Evolutionary conservation across 2,888 invertebrate species (phyloP).

Genomic region (Sinodicranocentrus sp.): DNA sequence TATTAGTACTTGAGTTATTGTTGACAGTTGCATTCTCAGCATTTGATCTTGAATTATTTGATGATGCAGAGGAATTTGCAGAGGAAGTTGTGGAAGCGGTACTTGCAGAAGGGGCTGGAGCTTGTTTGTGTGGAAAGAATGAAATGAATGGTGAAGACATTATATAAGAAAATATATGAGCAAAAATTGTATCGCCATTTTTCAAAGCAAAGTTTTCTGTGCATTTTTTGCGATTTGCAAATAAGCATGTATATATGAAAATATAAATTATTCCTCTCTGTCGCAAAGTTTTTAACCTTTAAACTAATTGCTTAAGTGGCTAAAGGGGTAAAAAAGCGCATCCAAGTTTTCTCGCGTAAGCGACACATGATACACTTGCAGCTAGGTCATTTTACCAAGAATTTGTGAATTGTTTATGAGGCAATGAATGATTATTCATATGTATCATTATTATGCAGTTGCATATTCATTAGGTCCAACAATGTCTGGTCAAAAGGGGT

Average conservation of each 20-base stretch:
- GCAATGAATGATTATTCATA: slow-evolving; percentile 31
- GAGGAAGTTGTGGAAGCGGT: slow-evolving; percentile 78
- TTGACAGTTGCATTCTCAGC: slow-evolving; percentile 30
- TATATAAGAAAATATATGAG: too few relatives aligned
- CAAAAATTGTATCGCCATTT: neutral
- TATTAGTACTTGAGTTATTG: slow-evolving; percentile 61
- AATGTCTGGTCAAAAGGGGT: slow-evolving; percentile 46
- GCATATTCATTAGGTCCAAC: slow-evolving; percentile 38
- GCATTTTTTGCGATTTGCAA: too few relatives aligned
- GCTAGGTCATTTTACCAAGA: too few relatives aligned
- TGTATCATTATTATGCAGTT: slow-evolving; percentile 4
- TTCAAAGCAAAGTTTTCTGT: neutral
- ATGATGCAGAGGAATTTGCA: slow-evolving; percentile 35
- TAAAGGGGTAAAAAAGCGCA: too few relatives aligned
- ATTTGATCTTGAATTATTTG: slow-evolving; percentile 78
- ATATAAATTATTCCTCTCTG: too few relatives aligned
- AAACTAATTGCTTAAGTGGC: too few relatives aligned
- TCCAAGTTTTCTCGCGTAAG: too few relatives aligned
- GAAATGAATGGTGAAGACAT: too few relatives aligned
- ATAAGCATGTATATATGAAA: too few relatives aligned
- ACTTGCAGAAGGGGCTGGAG: slow-evolving; percentile 82
- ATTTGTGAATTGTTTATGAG: neutral
- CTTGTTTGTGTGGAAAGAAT: slow-evolving; percentile 82
- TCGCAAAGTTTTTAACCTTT: too few relatives aligned
- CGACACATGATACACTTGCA: slow-evolving; percentile 42